phyloP scores from a whole-genome alignment of 2,888 invertebrate genomes.

The Morpho helenor region DNA sequence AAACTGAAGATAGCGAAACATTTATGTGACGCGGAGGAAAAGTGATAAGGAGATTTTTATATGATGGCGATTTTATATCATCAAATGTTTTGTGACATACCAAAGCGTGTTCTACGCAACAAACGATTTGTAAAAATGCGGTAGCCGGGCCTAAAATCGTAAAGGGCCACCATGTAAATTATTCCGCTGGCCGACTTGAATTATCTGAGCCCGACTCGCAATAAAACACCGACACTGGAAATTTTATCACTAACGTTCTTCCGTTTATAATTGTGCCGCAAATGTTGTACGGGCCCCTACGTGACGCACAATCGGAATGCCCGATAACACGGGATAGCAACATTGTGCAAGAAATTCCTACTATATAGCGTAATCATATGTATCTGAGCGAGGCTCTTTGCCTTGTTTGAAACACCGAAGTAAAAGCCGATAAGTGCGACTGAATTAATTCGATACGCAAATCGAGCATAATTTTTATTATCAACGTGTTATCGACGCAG shows the following conservation, averaged over 20 bases:
- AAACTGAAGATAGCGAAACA: no score
- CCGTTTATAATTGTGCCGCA: constrained; percentile 56
- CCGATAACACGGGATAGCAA: constrained; percentile 25
- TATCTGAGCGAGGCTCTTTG: constrained; percentile 24
- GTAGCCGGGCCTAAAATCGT: constrained; percentile 53
- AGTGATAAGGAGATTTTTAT: no score
- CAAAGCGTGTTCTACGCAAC: constrained; percentile 3
- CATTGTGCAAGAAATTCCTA: constrained; percentile 29
- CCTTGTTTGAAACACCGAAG: constrained; percentile 23
- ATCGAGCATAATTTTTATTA: constrained; percentile 23
- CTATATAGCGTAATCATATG: constrained; percentile 27
- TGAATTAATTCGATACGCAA: constrained; percentile 25
- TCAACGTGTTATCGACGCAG: constrained; percentile 8
- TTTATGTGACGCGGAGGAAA: no score
- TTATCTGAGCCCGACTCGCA: constrained; percentile 62
- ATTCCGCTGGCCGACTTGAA: constrained; percentile 63
- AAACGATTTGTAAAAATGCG: constrained; percentile 46
- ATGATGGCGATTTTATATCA: no score
- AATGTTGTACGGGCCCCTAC: constrained; percentile 47
- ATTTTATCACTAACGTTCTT: constrained; percentile 65
- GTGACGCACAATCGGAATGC: constrained; percentile 43
- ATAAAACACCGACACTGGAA: constrained; percentile 67
- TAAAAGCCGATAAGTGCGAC: constrained; percentile 24
- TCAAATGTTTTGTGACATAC: not conserved
- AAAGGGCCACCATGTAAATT: constrained; percentile 70